Evolutionary conservation across 2,888 invertebrate genomes (phyloP).

Genomic region (Xanthia icteritia): DNA sequence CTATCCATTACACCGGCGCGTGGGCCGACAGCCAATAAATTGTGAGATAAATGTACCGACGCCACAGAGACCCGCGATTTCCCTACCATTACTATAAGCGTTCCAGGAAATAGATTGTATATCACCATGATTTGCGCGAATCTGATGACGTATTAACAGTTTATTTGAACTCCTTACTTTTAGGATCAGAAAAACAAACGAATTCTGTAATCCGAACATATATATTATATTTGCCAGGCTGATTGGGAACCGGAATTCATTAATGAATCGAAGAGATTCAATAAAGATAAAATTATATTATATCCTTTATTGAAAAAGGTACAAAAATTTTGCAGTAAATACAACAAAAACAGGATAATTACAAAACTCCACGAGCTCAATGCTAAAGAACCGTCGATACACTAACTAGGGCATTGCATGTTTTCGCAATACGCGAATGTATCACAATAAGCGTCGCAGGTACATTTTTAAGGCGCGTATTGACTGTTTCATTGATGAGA

Average conservation of each 20-base stretch:
- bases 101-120: slow-evolving; percentile 64
- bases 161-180: slow-evolving; percentile 32
- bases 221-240: background rate
- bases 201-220: background rate
- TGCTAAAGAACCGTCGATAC: slow-evolving; percentile 19
- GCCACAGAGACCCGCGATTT: slow-evolving; percentile 67
- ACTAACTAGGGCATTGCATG: slow-evolving; percentile 57
- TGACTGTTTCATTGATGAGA: slow-evolving; percentile 71
- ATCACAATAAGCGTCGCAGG: slow-evolving; percentile 62
- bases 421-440: slow-evolving; percentile 65
- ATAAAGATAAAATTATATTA: slow-evolving; percentile 8
- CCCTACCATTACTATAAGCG: slow-evolving; percentile 57
- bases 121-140: slow-evolving; percentile 58
- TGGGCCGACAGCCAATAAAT: slow-evolving; percentile 76
- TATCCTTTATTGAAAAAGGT: background rate
- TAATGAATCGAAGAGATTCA: background rate
- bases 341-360: slow-evolving; percentile 41
- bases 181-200: slow-evolving; percentile 10
- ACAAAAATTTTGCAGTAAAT: slow-evolving; percentile 18
- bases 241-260: background rate
- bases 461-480: slow-evolving; percentile 69
- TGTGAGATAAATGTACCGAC: slow-evolving; percentile 70
- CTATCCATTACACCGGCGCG: slow-evolving; percentile 70
- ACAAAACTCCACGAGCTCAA: slow-evolving; percentile 29
- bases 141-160: slow-evolving; percentile 31